Evolutionary conservation across 1,140 invertebrate genomes (phyloP).

Genomic region (Drosophila miranda): DNA sequence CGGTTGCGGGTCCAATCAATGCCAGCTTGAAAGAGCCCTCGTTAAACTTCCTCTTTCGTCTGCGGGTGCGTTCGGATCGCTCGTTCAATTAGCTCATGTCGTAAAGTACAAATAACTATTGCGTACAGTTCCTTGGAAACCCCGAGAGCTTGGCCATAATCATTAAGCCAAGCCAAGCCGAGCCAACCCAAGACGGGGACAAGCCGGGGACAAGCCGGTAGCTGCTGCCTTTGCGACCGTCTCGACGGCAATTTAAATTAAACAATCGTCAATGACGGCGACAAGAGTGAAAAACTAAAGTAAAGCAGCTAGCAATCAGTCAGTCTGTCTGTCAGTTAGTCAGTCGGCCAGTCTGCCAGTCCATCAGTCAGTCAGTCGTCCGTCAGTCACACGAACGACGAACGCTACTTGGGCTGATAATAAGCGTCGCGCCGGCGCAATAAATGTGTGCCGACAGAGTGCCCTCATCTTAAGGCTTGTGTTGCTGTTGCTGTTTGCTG

Average conservation of each 20-base stretch:
- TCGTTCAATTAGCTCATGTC: slow-evolving; percentile 73
- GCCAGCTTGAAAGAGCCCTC: slow-evolving; percentile 44
- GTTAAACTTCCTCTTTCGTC: slow-evolving; percentile 63
- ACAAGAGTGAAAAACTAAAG: slow-evolving; percentile 77
- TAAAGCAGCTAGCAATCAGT: slow-evolving; percentile 71
- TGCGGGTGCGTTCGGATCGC: slow-evolving; percentile 34
- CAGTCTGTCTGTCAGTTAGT: slow-evolving; percentile 24
- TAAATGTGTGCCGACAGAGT: slow-evolving; percentile 71
- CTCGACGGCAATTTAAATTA: slow-evolving; percentile 57
- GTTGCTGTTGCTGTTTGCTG: slow-evolving; percentile 25
- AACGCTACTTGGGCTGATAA: slow-evolving; percentile 62
- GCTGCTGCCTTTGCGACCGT: slow-evolving; percentile 11
- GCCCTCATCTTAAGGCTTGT: slow-evolving; percentile 59
- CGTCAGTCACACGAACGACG: slow-evolving; percentile 72
- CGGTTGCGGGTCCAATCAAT: slow-evolving; percentile 48
- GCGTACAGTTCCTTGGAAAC: slow-evolving; percentile 54
- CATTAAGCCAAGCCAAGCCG: slow-evolving; percentile 28
- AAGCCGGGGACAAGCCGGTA: no score
- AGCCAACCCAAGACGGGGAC: no score
- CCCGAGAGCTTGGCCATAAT: slow-evolving; percentile 8
- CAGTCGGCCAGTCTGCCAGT: slow-evolving; percentile 21
- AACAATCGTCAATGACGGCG: slow-evolving; percentile 67
- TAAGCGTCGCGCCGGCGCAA: slow-evolving; percentile 78
- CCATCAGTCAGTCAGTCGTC: slow-evolving; percentile 38
- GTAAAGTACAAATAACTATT: slow-evolving; percentile 80